Evolutionary conservation across 2,888 invertebrate genomes (phyloP).

Genomic region (Acanthopleura granulata): DNA sequence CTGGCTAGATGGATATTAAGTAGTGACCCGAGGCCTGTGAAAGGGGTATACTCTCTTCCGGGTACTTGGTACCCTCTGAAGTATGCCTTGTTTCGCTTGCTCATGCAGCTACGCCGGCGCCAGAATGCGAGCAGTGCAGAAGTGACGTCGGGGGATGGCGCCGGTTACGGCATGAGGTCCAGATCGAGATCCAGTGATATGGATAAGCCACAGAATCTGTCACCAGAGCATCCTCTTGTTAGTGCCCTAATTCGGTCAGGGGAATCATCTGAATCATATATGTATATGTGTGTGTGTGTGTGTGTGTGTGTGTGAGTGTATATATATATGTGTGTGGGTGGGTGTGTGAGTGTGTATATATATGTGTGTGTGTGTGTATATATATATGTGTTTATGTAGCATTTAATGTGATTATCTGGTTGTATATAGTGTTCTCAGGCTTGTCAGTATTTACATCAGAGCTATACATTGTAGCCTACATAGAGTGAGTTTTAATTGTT

Average conservation of each 20-base stretch:
- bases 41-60: conserved; percentile 75
- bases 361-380: too few species aligned
- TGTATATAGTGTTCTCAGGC: too few species aligned
- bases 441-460: too few species aligned
- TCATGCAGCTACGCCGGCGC: conserved; percentile 73
- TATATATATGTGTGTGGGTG: too few species aligned
- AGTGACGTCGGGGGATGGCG: conserved; percentile 68
- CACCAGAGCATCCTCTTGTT: conserved; percentile 70
- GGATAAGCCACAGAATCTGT: conserved; percentile 76
- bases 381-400: too few species aligned
- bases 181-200: conserved; percentile 72
- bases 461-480: too few species aligned
- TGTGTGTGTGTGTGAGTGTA: too few species aligned
- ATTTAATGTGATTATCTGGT: too few species aligned
- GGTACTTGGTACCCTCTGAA: conserved; percentile 79
- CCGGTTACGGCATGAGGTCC: conserved; percentile 70
- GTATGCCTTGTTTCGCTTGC: conserved; percentile 73
- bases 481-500: too few species aligned
- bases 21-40: conserved; percentile 71
- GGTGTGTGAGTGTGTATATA: too few species aligned
- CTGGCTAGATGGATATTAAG: conserved; percentile 23
- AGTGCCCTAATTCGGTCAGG: neutral
- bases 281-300: too few species aligned
- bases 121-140: conserved; percentile 35
- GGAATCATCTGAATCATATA: too few species aligned